Evolutionary conservation across 2,797 vertebrate species (phyloP).

Genomic region (Rhabdomys pumilio): DNA sequence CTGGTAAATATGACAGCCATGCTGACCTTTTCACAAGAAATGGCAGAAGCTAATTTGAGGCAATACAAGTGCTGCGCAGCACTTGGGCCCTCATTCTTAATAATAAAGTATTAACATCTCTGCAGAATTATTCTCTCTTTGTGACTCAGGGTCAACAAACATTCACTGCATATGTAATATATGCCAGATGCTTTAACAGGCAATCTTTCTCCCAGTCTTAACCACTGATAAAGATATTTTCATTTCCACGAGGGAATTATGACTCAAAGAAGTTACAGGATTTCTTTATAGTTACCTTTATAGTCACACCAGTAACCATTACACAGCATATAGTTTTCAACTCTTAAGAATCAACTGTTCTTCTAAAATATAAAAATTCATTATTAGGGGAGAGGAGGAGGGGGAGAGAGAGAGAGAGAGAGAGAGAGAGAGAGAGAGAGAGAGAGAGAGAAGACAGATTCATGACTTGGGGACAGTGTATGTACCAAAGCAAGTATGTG

Average conservation of each 20-base stretch:
- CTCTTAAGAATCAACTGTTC: neutral
- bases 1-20: conserved; percentile 64
- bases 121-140: conserved; percentile 62
- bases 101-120: conserved; percentile 65
- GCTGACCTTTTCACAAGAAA: conserved; percentile 77
- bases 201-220: conserved; percentile 2
- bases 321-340: conserved; percentile 30
- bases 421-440: neutral
- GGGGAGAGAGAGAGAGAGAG: too few relatives aligned
- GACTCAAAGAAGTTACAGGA: conserved; percentile 29
- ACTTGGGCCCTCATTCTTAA: conserved; percentile 39
- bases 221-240: neutral
- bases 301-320: conserved; percentile 17
- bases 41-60: conserved; percentile 65
- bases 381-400: too few relatives aligned
- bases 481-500: neutral
- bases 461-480: neutral
- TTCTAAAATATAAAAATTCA: neutral
- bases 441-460: neutral
- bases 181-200: conserved; percentile 41
- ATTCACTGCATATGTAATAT: conserved; percentile 60
- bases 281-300: conserved; percentile 28
- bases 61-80: conserved; percentile 5
- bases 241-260: conserved; percentile 45
- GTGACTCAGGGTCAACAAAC: conserved; percentile 65